These are phyloP conservation scores for Anas flavirostris DNA, from an alignment of 2,797 vertebrate genomes.

Conservation along the genomic window DNA sequence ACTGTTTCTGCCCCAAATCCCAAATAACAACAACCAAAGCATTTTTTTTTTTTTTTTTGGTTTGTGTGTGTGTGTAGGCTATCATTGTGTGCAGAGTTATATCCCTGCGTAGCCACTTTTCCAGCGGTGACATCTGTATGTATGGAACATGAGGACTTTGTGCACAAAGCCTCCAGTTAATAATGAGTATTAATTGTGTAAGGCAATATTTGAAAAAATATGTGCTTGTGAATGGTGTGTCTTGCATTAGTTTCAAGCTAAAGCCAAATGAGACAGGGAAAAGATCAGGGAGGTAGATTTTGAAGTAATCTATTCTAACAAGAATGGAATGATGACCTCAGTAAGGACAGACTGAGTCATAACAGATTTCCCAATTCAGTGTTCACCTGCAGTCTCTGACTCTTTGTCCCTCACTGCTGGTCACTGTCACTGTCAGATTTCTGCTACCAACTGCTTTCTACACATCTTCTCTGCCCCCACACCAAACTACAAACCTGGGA, in stretches of 20 bases:
- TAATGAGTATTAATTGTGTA: background rate
- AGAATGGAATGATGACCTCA: background rate
- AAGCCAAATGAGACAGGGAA: background rate
- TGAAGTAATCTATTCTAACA: background rate
- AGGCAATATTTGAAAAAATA: background rate
- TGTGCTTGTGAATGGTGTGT: background rate
- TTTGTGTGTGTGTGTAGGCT: background rate
- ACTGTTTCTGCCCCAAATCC: background rate
- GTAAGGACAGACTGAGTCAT: background rate
- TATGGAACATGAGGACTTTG: background rate
- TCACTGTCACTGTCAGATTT: background rate
- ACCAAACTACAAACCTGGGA: background rate
- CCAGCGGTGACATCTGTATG: background rate
- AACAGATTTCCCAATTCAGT: background rate
- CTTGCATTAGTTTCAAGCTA: background rate
- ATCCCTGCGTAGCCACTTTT: background rate
- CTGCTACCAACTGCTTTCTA: background rate
- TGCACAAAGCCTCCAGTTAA: background rate
- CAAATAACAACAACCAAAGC: background rate
- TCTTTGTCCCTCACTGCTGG: background rate
- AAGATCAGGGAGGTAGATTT: background rate
- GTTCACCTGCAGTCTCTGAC: background rate
- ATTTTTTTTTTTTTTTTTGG: too few species aligned
- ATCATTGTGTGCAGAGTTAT: background rate
- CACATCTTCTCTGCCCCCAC: background rate